Base-by-base conservation (phyloP, 2,888 invertebrate species). In the Synergus gifuensis region DNA sequence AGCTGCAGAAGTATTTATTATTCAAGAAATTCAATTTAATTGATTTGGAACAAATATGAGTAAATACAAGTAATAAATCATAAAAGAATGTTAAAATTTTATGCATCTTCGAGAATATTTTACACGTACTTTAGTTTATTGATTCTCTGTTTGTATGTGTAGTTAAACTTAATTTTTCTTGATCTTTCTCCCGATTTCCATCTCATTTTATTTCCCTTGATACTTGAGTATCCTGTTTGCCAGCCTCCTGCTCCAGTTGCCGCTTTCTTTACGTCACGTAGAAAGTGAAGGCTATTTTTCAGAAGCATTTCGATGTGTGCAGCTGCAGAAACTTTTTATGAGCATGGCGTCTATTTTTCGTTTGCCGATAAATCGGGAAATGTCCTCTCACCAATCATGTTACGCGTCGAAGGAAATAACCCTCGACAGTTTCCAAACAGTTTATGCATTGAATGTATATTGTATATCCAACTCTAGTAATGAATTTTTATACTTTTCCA, bases 281-380 rank as follows among this genome's bases (percentile, higher is more conserved):
- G 73, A 73, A 73, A 73, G 73, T 69, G 36, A 49, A 73, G 28
- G 36, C 49, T 28, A 28, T 73, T 73, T 73, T 69, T 73, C 22
- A 9, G n/a, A n/a, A 54, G 36, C 36, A 73, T 73, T 73, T 73
- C 36, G 69, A 28, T 69, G 28, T 28, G 46, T 46, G 49, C 69
- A 73, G 36, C 49, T 73, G 73, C 9, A 69, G 42, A 11, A 3
- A 9, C 54, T 54, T 73, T 73, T 73, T 73, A 54, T 36, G 49
- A 54, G 11, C 49, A 69, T 14, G 16, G 36, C 22, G n/a, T 60
- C 76, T 76, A 62, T 62, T 44, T 76, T 62, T 40, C n/a, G 42
- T 60, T 58, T 76, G 22, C 64, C 42, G 76, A 64, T 76, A 60
- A 76, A 64, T 66, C 76, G 46, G 42, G 14, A 79, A 66, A 76